Conservation (phyloP, 2,888 invertebrate species). For the Leptarthrus brevirostris region DNA sequence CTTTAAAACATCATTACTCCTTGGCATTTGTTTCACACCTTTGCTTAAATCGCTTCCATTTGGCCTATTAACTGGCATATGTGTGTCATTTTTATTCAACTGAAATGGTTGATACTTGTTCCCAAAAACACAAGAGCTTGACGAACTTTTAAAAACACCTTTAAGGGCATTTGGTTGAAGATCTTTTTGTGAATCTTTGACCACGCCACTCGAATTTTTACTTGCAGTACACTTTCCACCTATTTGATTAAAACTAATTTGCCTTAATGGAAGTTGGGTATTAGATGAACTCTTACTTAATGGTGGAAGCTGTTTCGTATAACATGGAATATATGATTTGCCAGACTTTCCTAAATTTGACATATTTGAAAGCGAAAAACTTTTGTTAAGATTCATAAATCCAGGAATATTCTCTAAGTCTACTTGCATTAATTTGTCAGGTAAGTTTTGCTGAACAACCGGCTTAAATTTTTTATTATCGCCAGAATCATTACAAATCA, state of each 20-base stretch:
- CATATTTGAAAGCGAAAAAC: constrained; percentile 64
- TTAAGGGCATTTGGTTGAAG: constrained; percentile 1
- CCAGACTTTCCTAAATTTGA: constrained; percentile 61
- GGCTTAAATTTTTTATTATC: constrained; percentile 54
- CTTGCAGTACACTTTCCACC: neutral
- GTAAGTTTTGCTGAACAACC: neutral
- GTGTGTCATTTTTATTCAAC: constrained; percentile 47
- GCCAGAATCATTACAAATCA: constrained; percentile 64
- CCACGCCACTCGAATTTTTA: neutral
- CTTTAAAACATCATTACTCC: neutral
- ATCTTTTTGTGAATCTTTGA: neutral
- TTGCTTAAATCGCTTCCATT: neutral
- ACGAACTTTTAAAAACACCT: constrained; percentile 64
- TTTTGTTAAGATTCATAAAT: constrained; percentile 61
- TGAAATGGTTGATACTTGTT: constrained; percentile 58
- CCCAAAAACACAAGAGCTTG: constrained; percentile 65
- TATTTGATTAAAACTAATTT: constrained; percentile 13
- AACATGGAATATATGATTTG: constrained; percentile 65
- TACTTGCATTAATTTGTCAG: neutral
- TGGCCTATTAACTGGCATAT: neutral
- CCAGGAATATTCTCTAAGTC: constrained; percentile 47
- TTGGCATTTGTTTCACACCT: neutral
- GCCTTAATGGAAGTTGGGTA: constrained; percentile 60
- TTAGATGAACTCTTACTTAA: constrained; percentile 66
- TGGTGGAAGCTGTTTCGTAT: constrained; percentile 63